A percentile compares a stretch with the other conserved stretches of the same genome.
phyloP scores from a whole-genome alignment of 2,113 vertebrate genomes.

The Anoplopoma fimbria region DNA sequence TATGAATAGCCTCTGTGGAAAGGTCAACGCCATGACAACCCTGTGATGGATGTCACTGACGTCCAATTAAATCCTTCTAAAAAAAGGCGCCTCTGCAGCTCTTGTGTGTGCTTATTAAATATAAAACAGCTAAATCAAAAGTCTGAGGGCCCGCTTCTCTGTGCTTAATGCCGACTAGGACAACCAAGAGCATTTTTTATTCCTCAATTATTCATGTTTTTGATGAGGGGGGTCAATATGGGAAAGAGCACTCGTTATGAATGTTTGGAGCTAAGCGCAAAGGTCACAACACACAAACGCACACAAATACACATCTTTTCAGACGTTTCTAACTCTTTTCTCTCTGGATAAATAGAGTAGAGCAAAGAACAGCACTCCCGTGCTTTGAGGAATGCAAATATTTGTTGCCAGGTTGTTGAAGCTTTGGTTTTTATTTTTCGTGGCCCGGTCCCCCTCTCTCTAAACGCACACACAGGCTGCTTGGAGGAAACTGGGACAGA shows the following conservation, averaged over 20 bases:
- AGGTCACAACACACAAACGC: slow-evolving; percentile 75
- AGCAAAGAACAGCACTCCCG: slow-evolving; percentile 63
- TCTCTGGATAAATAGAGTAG: slow-evolving; percentile 69
- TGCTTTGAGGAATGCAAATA: slow-evolving; percentile 77
- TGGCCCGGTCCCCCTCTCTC: slow-evolving; percentile 18
- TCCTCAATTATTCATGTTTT: slow-evolving; percentile 84
- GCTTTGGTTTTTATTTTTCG: slow-evolving; percentile 54
- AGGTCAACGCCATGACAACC: slow-evolving; percentile 87
- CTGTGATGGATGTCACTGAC: slow-evolving; percentile 86
- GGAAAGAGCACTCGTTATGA: slow-evolving; percentile 82
- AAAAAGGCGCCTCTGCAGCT: slow-evolving; percentile 79
- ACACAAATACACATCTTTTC: slow-evolving; percentile 62
- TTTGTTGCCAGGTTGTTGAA: slow-evolving; percentile 71
- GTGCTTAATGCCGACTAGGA: slow-evolving; percentile 75
- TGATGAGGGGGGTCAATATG: slow-evolving; percentile 83
- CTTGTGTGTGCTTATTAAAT: slow-evolving; percentile 85
- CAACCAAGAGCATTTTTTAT: slow-evolving; percentile 69
- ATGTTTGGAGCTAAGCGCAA: slow-evolving; percentile 79
- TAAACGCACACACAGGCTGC: slow-evolving; percentile 30
- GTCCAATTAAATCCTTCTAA: slow-evolving; percentile 87
- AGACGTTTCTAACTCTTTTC: slow-evolving; percentile 41
- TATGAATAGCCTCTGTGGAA: slow-evolving; percentile 86
- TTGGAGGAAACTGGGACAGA: slow-evolving; percentile 71
- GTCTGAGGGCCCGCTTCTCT: slow-evolving; percentile 74
- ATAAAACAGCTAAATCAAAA: slow-evolving; percentile 85